Evolutionary conservation across 2,797 vertebrate species (phyloP), one percentile per base, ranked within the genome.

Genomic region (Orientallactaga sibirica): DNA sequence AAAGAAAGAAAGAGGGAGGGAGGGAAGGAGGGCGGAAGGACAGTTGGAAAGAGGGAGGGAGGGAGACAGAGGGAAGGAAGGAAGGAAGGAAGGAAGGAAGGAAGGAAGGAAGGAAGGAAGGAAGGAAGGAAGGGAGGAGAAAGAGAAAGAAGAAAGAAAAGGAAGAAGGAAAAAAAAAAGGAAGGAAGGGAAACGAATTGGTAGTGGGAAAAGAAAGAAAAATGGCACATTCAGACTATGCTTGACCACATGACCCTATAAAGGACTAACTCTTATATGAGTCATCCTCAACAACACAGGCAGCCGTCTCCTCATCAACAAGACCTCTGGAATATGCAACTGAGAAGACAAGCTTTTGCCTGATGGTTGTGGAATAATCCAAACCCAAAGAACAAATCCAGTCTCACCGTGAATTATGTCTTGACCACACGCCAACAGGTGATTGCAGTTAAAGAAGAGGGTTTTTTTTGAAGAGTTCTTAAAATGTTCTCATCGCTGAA

Each of bases 401-500:
- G 43, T 84, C 84, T 95, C 86, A 7, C 74, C 88, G 68, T 94
- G 89, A 96, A 86, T 94, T 95, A 90, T n/a, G 37, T 88, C 91
- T 82, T 94, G 86, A 95, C 37, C 55, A 41, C 6, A 61, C 61
- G 86, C 79, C 94, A 96, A 96, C 84, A 96, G 91, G 82, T 94
- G 95, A 96, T 62, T 93, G 4, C 68, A 92, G 76, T 96, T 86
- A 95, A 94, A 93, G 68, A 86, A 85, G 67, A 61, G 29, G 10
- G 5, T 62, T 4, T 61, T 61, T 70, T 29, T 64, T 48, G 2
- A 73, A 88, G 61, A 48, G 55, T 88, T 94, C 84, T 85, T 92
- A 78, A 86, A 95, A 95, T 86, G 86, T 91, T 92, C 85, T 95
- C 88, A 81, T 92, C 82, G 84, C 43, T 90, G 27, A 96, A 94